Evolutionary conservation across 2,113 vertebrate genomes (phyloP).

Genomic region (Phylloscopus whistleri): DNA sequence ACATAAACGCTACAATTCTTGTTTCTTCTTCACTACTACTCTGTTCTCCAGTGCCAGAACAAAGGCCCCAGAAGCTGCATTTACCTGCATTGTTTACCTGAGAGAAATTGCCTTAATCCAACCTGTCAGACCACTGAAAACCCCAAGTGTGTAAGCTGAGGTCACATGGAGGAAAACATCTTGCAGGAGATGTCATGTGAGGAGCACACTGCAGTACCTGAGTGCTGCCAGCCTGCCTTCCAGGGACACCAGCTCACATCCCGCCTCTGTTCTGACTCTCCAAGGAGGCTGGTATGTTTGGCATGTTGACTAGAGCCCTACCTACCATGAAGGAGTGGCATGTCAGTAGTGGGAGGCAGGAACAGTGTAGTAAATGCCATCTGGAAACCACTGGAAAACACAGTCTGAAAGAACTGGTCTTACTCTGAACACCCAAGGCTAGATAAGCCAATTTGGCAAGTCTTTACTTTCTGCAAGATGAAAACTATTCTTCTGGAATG

Average conservation of each 20-base stretch:
- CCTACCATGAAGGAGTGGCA: neutral
- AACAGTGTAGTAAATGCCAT: neutral
- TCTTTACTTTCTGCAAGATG: neutral
- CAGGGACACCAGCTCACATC: neutral
- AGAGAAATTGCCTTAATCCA: neutral
- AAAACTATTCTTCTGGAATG: neutral
- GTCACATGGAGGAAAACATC: neutral
- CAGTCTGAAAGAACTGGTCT: neutral
- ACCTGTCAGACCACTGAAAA: neutral
- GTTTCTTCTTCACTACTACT: neutral
- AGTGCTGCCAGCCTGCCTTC: neutral
- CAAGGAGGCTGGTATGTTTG: neutral
- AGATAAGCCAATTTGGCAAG: neutral
- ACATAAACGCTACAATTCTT: neutral
- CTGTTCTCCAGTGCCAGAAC: neutral
- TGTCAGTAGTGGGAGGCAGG: neutral
- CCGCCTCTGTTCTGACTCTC: neutral
- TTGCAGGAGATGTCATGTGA: neutral
- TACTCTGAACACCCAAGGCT: neutral
- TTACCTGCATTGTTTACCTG: neutral
- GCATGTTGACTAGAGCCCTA: neutral
- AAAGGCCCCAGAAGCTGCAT: neutral
- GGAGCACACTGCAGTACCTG: neutral
- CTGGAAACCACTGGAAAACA: neutral
- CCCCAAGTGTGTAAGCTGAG: neutral